phyloP scores from a whole-genome alignment of 2,888 invertebrate genomes.

The Terebella lapidaria region DNA sequence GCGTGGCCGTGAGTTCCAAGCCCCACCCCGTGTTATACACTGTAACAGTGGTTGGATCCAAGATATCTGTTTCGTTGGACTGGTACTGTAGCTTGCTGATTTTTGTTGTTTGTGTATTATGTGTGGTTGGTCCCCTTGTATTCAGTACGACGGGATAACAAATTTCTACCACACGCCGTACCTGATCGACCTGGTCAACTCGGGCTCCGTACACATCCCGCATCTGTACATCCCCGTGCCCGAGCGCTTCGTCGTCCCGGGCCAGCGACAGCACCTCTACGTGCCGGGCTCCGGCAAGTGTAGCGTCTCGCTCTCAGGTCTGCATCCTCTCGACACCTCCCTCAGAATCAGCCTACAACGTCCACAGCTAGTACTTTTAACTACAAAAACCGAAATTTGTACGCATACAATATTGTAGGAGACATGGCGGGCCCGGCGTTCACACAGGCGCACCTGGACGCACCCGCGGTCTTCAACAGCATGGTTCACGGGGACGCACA shows the following conservation, averaged over 20 bases:
- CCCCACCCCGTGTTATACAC: too few relatives aligned
- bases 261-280: slow-evolving; percentile 83
- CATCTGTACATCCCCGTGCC: slow-evolving; percentile 94
- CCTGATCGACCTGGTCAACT: slow-evolving; percentile 82
- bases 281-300: slow-evolving; percentile 85
- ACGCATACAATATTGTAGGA: too few relatives aligned
- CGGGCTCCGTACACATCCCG: slow-evolving; percentile 73
- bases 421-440: slow-evolving; percentile 1
- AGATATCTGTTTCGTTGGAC: too few relatives aligned
- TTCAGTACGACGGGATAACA: slow-evolving; percentile 71
- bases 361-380: too few relatives aligned
- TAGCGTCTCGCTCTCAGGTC: background rate
- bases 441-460: background rate
- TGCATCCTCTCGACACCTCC: too few relatives aligned
- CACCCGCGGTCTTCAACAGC: background rate
- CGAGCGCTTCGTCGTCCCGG: slow-evolving; percentile 83
- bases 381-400: too few relatives aligned
- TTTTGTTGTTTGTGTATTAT: too few relatives aligned
- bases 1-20: background rate
- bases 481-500: background rate
- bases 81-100: too few relatives aligned
- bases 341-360: too few relatives aligned
- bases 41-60: too few relatives aligned
- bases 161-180: slow-evolving; percentile 88
- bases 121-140: too few relatives aligned